A percentile compares a stretch with the other conserved stretches of the same genome.
These are phyloP conservation scores for Anaspis maculata DNA, from an alignment of 2,888 invertebrate species.

Conservation along the genomic window DNA sequence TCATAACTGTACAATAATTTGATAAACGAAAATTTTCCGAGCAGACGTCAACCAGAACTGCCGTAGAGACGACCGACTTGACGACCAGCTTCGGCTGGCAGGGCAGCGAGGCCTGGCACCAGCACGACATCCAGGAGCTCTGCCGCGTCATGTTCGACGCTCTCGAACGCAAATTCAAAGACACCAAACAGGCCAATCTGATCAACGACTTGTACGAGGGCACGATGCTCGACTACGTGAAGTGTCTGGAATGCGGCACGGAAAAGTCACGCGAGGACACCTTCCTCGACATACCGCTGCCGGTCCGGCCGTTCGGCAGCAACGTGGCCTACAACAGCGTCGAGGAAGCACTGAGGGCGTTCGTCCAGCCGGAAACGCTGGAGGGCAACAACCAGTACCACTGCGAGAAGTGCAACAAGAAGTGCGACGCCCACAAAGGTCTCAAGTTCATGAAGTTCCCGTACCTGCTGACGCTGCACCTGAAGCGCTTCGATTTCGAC, in stretches of 20 bases:
- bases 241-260: conserved; percentile 75
- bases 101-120: conserved; percentile 82
- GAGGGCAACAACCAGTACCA: conserved; percentile 79
- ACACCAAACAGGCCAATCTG: conserved; percentile 71
- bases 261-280: conserved; percentile 77
- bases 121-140: conserved; percentile 86
- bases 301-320: conserved; percentile 75
- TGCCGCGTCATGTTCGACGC: conserved; percentile 89
- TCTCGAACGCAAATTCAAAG: conserved; percentile 73
- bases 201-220: conserved; percentile 71
- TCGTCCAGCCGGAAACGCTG: conserved; percentile 75
- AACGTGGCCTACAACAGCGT: conserved; percentile 66
- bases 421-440: conserved; percentile 85
- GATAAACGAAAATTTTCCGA: conserved; percentile 14
- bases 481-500: conserved; percentile 87
- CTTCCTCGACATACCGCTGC: conserved; percentile 78
- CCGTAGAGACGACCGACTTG: conserved; percentile 79
- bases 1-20: background rate
- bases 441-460: conserved; percentile 80
- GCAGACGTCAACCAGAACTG: conserved; percentile 68
- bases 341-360: conserved; percentile 74
- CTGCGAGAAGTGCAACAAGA: conserved; percentile 78
- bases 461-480: conserved; percentile 75
- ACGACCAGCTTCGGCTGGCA: conserved; percentile 89
- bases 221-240: conserved; percentile 81